Conservation (phyloP, 2,888 invertebrate genomes). For the Stegana nigrithorax region DNA sequence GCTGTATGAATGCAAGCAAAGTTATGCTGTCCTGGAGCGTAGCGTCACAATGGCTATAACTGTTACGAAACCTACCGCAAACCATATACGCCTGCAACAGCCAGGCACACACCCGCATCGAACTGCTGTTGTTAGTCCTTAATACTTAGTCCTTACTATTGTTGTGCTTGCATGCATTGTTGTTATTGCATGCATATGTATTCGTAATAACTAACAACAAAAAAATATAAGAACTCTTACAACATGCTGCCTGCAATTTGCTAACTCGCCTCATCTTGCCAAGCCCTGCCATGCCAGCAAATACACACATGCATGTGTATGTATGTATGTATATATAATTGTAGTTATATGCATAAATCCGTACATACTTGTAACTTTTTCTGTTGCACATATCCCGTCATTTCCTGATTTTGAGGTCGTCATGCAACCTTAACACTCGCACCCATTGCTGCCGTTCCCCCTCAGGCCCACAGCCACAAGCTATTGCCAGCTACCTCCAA, state of each 20-base stretch:
- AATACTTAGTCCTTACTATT: not conserved
- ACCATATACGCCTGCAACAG: not conserved
- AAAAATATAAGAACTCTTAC: not conserved
- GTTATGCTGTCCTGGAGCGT: too few relatives aligned
- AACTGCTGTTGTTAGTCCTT: not conserved
- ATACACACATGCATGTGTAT: not conserved
- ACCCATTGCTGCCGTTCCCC: slow-evolving; percentile 1
- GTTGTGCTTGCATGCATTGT: too few relatives aligned
- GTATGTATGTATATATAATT: too few relatives aligned
- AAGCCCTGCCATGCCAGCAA: too few relatives aligned
- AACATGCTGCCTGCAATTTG: slow-evolving; percentile 17
- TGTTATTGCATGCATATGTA: not conserved
- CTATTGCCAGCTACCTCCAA: not conserved
- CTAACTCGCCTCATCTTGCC: too few relatives aligned
- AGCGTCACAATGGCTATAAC: too few relatives aligned
- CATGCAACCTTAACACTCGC: slow-evolving; percentile 8
- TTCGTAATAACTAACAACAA: not conserved
- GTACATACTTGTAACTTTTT: not conserved
- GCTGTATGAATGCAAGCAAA: not conserved
- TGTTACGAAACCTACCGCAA: too few relatives aligned
- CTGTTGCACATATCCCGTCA: slow-evolving; percentile 25
- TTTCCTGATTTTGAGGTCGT: slow-evolving; percentile 31
- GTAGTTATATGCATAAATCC: too few relatives aligned
- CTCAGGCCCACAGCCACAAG: too few relatives aligned
- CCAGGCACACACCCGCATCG: not conserved